Evolutionary conservation across 2,888 invertebrate species (phyloP).

Genomic region (Zeuzera pyrina): DNA sequence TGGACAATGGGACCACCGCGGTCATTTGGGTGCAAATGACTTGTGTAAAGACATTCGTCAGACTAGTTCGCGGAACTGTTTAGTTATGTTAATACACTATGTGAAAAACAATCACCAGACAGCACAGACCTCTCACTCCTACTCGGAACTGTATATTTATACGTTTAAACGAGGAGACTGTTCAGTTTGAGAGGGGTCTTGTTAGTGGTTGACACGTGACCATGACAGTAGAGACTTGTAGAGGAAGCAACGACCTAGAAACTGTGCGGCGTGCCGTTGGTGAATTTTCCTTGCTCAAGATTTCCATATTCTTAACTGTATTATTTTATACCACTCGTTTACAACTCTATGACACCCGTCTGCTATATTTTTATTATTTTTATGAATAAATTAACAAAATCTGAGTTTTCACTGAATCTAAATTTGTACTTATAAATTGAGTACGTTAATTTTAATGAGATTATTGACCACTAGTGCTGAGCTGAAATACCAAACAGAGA

Average conservation of each 20-base stretch:
- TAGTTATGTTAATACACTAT: constrained; percentile 40
- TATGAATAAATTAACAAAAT: too few relatives aligned
- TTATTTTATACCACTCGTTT: too few relatives aligned
- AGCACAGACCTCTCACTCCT: constrained; percentile 21
- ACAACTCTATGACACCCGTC: too few relatives aligned
- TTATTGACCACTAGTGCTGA: too few relatives aligned
- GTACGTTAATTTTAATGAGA: too few relatives aligned
- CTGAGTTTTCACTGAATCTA: too few relatives aligned
- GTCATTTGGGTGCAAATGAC: constrained; percentile 35
- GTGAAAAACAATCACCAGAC: constrained; percentile 24
- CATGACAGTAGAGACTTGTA: constrained; percentile 24
- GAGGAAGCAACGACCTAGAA: constrained; percentile 47
- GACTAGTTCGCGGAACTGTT: constrained; percentile 41
- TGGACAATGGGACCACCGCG: constrained; percentile 27
- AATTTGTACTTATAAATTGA: too few relatives aligned
- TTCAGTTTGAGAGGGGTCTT: constrained; percentile 15
- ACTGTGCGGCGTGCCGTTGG: constrained; percentile 27
- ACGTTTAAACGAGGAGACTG: constrained; percentile 4
- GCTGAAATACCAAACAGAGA: too few relatives aligned
- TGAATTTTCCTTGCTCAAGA: constrained; percentile 36
- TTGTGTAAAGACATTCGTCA: constrained; percentile 44
- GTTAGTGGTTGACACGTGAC: constrained; percentile 28
- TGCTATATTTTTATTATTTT: too few relatives aligned
- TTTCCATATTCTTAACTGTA: too few relatives aligned
- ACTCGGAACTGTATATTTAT: not conserved